Evolutionary conservation across 1,140 invertebrate genomes (phyloP).

Genomic region (Drosophila arizonae): DNA sequence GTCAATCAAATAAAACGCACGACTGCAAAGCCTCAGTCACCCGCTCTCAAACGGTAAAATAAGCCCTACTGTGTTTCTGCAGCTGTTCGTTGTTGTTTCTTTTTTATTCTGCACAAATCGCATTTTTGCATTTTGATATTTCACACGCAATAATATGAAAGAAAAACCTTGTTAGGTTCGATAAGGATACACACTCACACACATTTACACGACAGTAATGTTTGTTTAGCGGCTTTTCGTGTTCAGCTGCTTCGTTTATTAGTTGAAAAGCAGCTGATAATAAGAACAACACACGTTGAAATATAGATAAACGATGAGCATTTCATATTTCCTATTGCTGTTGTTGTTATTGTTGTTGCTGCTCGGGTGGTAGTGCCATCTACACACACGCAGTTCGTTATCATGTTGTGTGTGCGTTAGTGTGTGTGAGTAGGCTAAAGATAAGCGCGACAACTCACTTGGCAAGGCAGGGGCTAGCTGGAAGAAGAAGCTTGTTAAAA

Average conservation of each 20-base stretch:
- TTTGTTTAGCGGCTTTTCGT: conserved; percentile 48
- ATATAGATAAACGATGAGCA: conserved; percentile 55
- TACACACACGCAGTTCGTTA: conserved; percentile 44
- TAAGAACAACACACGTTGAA: conserved; percentile 29
- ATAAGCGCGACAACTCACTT: conserved; percentile 57
- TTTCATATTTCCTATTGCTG: neutral
- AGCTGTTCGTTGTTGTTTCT: neutral
- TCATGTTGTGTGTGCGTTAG: conserved; percentile 29
- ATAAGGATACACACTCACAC: conserved; percentile 16
- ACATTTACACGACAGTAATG: conserved; percentile 27
- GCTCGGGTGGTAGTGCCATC: conserved; percentile 6
- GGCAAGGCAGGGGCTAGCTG: conserved; percentile 18
- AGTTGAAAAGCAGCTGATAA: conserved; percentile 30
- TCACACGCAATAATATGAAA: conserved; percentile 27
- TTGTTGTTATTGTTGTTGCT: conserved; percentile 20
- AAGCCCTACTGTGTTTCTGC: neutral
- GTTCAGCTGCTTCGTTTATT: conserved; percentile 9
- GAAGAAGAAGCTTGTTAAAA: conserved; percentile 39
- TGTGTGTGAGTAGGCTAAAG: conserved; percentile 20
- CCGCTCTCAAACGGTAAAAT: neutral
- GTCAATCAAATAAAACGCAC: conserved; percentile 38
- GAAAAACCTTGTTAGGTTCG: conserved; percentile 46
- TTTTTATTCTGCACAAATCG: conserved; percentile 1
- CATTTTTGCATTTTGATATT: conserved; percentile 43
- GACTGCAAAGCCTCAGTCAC: conserved; percentile 1